These are phyloP conservation scores for Mallateleia sp. DNA, from an alignment of 2,888 invertebrate species.

Conservation along the genomic window DNA sequence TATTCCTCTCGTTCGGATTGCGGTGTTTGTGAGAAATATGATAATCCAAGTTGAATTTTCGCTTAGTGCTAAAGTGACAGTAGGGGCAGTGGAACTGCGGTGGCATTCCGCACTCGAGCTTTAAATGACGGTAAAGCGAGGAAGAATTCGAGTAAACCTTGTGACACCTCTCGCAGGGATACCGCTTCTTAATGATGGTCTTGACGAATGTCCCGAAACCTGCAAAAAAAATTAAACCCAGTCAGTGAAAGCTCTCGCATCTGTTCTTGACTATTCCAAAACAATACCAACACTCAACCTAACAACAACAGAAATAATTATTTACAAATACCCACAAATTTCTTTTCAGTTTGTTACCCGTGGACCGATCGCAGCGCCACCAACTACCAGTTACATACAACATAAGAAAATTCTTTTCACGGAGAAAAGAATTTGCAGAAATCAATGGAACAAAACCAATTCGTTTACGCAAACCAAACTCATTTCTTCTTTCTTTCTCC, in stretches of 20 bases:
- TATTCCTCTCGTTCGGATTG: conserved; percentile 67
- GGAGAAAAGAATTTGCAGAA: no score
- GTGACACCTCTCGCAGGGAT: conserved; percentile 90
- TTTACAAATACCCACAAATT: conserved; percentile 37
- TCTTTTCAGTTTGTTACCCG: conserved; percentile 10
- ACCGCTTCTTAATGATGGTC: conserved; percentile 71
- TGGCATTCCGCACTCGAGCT: conserved; percentile 89
- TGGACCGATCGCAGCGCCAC: conserved; percentile 7
- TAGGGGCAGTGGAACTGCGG: conserved; percentile 88
- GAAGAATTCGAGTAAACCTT: conserved; percentile 91
- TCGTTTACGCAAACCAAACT: no score
- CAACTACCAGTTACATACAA: neutral
- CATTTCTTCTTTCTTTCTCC: no score
- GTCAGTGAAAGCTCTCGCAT: conserved; percentile 41
- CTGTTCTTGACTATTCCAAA: conserved; percentile 44
- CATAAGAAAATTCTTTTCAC: no score
- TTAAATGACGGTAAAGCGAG: conserved; percentile 89
- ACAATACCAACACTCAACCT: conserved; percentile 67
- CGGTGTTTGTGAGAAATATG: conserved; percentile 85
- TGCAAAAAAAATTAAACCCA: conserved; percentile 64
- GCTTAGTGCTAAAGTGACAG: conserved; percentile 87
- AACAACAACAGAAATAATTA: conserved; percentile 31
- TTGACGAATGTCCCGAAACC: conserved; percentile 61
- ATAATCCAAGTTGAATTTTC: conserved; percentile 88
- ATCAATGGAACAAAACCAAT: neutral